Conservation (phyloP, 2,888 invertebrate species). For the Drosophila melanocephala region DNA sequence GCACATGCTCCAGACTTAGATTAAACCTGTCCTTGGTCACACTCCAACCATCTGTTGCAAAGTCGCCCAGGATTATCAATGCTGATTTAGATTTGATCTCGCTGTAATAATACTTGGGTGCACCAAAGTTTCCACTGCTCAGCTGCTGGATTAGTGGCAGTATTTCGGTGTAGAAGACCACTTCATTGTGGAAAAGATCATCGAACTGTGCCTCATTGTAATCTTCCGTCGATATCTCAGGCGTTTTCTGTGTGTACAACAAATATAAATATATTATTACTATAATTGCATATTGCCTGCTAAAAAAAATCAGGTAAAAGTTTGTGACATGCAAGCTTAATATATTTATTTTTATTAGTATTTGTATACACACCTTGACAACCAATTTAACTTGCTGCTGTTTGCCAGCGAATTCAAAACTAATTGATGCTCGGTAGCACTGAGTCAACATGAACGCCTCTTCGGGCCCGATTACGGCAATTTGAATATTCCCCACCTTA, state of each 20-base stretch:
- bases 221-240: conserved; percentile 63
- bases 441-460: conserved; percentile 82
- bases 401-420: conserved; percentile 58
- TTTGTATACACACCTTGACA: conserved; percentile 72
- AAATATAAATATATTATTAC: not conserved
- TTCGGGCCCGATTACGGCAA: conserved; percentile 66
- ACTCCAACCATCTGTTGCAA: conserved; percentile 73
- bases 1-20: conserved; percentile 81
- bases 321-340: not conserved
- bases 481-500: conserved; percentile 56
- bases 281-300: not conserved
- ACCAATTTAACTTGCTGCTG: conserved; percentile 54
- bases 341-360: not conserved
- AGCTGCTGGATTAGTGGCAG: conserved; percentile 76
- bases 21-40: conserved; percentile 73
- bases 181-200: conserved; percentile 82
- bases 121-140: conserved; percentile 49
- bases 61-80: conserved; percentile 80
- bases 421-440: conserved; percentile 75
- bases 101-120: conserved; percentile 81
- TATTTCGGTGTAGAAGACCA: conserved; percentile 77
- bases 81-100: conserved; percentile 69
- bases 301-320: not conserved
- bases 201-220: conserved; percentile 75
- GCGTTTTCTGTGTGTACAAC: conserved; percentile 77